Evolutionary conservation across 2,113 vertebrate genomes (phyloP).

Genomic region (Scartelaos histophorus): DNA sequence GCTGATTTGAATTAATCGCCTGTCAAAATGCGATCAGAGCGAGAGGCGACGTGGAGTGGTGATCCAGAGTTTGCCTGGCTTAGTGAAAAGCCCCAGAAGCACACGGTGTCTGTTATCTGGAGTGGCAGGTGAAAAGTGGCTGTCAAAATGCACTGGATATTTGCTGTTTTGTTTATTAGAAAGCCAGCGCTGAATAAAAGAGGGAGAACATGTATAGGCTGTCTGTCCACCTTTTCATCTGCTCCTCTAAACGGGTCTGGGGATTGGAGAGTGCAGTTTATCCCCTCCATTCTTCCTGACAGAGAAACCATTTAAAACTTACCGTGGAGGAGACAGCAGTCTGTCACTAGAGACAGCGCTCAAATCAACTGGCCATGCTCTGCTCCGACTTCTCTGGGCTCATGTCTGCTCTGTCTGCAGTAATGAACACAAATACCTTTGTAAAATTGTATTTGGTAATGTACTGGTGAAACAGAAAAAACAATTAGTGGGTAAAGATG

Average conservation of each 20-base stretch:
- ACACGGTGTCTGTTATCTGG: slow-evolving; percentile 50
- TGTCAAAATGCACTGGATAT: slow-evolving; percentile 71
- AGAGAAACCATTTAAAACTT: slow-evolving; percentile 66
- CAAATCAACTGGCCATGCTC: slow-evolving; percentile 54
- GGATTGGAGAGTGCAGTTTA: slow-evolving; percentile 72
- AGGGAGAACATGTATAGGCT: slow-evolving; percentile 65
- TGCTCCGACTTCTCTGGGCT: slow-evolving; percentile 10
- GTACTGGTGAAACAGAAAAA: too few relatives aligned
- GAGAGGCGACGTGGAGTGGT: slow-evolving; percentile 4
- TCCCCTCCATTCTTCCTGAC: slow-evolving; percentile 60
- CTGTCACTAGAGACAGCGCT: slow-evolving; percentile 64
- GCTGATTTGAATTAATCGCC: slow-evolving; percentile 93
- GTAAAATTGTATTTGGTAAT: too few relatives aligned
- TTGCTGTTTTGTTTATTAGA: slow-evolving; percentile 72
- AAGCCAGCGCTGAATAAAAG: slow-evolving; percentile 53
- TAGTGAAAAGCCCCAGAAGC: background rate
- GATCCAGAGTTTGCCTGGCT: slow-evolving; percentile 40
- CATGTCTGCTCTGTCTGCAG: slow-evolving; percentile 9
- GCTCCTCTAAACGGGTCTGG: slow-evolving; percentile 66
- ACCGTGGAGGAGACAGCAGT: slow-evolving; percentile 47
- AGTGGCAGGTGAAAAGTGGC: slow-evolving; percentile 70
- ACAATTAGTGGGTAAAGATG: too few relatives aligned
- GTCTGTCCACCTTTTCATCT: slow-evolving; percentile 70
- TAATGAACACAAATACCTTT: slow-evolving; percentile 12
- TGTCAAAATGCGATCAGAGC: slow-evolving; percentile 80